Conservation (phyloP, 2,888 invertebrate species). For the Hesperia comma region DNA sequence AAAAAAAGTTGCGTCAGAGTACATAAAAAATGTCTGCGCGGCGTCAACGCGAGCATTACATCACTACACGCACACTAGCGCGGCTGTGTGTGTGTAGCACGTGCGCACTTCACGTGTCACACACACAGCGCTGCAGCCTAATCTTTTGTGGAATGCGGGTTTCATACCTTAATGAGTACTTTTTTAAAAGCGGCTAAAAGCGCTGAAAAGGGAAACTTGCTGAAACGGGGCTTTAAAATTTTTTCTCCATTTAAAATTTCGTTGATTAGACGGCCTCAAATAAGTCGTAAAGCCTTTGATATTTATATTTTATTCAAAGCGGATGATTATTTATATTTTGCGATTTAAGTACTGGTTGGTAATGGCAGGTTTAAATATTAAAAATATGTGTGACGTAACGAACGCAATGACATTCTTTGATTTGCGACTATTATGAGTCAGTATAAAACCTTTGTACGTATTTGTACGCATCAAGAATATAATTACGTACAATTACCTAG, state of each 20-base stretch:
- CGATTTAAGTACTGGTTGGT: slow-evolving; percentile 7
- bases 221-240: slow-evolving; percentile 51
- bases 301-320: slow-evolving; percentile 28
- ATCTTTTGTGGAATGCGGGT: slow-evolving; percentile 81
- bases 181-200: slow-evolving; percentile 60
- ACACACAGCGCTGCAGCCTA: slow-evolving; percentile 61
- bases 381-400: background rate
- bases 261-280: slow-evolving; percentile 45
- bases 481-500: background rate
- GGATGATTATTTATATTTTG: slow-evolving; percentile 30
- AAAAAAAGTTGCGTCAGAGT: slow-evolving; percentile 81
- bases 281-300: slow-evolving; percentile 29
- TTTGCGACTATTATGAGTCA: slow-evolving; percentile 3
- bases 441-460: background rate
- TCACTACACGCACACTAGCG: slow-evolving; percentile 59
- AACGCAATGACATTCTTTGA: background rate
- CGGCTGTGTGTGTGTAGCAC: slow-evolving; percentile 44
- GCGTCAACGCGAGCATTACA: slow-evolving; percentile 78
- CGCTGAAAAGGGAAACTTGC: slow-evolving; percentile 75
- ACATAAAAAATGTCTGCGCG: slow-evolving; percentile 82
- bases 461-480: background rate
- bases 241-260: slow-evolving; percentile 51
- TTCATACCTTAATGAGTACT: slow-evolving; percentile 78
- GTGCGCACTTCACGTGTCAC: slow-evolving; percentile 50
- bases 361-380: slow-evolving; percentile 3